Evolutionary conservation across 2,888 invertebrate species (phyloP).

Genomic region (Pristionchus japonicus): DNA sequence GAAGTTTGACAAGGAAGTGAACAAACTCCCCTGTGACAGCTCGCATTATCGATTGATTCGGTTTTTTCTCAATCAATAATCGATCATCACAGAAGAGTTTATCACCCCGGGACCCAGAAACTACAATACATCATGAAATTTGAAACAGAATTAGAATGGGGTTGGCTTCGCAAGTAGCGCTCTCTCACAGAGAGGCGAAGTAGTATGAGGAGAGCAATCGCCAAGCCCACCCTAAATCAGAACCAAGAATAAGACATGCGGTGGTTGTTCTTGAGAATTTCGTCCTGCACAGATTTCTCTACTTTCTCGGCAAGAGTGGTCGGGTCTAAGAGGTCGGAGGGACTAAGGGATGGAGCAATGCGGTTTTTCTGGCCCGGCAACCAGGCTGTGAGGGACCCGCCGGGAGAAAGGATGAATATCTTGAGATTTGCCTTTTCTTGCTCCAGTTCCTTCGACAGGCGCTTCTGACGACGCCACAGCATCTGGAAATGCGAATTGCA

Average conservation of each 20-base stretch:
- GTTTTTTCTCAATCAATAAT: conserved; percentile 19
- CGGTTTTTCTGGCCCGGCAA: not conserved
- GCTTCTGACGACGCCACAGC: conserved; percentile 2
- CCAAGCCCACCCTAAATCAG: not conserved
- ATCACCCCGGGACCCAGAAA: not conserved
- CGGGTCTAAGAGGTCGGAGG: not conserved
- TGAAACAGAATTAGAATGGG: not conserved
- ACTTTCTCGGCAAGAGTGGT: not conserved
- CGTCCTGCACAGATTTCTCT: conserved; percentile 11
- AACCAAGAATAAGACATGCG: not conserved
- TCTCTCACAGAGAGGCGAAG: not conserved
- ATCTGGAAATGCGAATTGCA: not conserved
- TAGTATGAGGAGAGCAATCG: not conserved
- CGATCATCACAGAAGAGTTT: conserved; percentile 5
- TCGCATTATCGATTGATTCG: conserved; percentile 23
- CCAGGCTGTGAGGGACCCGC: conserved; percentile 29
- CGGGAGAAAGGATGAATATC: conserved; percentile 11
- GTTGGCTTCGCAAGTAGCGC: not conserved
- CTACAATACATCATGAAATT: not conserved
- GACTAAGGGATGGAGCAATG: not conserved
- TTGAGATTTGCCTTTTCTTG: conserved; percentile 39
- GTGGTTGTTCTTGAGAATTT: conserved; percentile 27
- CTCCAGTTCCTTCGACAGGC: conserved; percentile 27
- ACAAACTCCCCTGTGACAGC: not conserved
- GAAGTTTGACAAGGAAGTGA: not conserved